phyloP scores from a whole-genome alignment of 2,113 vertebrate species.

The Gyps fulvus region DNA sequence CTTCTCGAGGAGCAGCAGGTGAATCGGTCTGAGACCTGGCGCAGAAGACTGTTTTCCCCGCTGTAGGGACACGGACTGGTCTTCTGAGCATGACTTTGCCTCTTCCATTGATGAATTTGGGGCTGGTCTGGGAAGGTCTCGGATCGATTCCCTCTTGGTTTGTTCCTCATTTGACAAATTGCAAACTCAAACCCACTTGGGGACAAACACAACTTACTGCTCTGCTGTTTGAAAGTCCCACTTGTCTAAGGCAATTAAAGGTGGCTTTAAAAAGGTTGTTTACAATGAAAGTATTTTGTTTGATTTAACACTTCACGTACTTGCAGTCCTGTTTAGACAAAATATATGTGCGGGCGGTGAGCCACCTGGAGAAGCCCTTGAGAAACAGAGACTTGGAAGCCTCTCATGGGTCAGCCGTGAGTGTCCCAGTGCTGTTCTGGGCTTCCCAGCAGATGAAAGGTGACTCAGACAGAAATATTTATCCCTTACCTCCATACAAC shows the following conservation, averaged over 20 bases:
- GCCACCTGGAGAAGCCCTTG: not conserved
- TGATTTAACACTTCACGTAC: not conserved
- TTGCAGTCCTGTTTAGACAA: not conserved
- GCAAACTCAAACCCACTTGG: not conserved
- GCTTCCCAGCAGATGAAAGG: not conserved
- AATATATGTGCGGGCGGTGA: fast-evolving
- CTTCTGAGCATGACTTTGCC: not conserved
- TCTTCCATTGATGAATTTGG: not conserved
- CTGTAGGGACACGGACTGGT: not conserved
- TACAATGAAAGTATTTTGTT: not conserved
- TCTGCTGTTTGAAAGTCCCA: not conserved
- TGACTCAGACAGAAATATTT: not conserved
- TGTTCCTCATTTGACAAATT: not conserved
- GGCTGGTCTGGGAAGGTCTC: not conserved
- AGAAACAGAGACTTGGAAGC: not conserved
- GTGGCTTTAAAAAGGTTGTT: not conserved
- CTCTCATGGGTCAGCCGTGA: not conserved
- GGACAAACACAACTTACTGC: not conserved
- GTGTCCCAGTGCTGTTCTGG: not conserved
- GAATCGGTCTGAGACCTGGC: not conserved
- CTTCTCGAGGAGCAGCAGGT: not conserved
- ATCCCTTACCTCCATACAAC: not conserved
- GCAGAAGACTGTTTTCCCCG: not conserved
- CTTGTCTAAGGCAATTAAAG: not conserved
- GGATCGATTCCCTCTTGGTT: not conserved